These are phyloP conservation scores for Silurus lanzhouensis DNA, from an alignment of 2,797 vertebrate genomes.

Conservation along the genomic window DNA sequence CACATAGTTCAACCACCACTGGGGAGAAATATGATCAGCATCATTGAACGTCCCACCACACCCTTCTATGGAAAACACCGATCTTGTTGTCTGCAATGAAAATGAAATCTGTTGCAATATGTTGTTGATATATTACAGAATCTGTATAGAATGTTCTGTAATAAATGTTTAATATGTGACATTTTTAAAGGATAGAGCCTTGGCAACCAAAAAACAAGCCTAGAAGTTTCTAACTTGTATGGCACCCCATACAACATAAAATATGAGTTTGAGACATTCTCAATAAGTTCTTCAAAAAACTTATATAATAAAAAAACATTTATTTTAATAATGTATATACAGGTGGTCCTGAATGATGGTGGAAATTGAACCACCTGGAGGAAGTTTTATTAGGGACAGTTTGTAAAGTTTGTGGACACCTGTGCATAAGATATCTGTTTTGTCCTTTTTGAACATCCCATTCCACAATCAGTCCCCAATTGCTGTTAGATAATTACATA, in stretches of 20 bases:
- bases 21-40: slow-evolving; percentile 31
- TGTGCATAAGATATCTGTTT: too few species aligned
- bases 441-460: too few species aligned
- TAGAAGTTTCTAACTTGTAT: background rate
- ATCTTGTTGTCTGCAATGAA: background rate
- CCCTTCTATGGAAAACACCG: slow-evolving; percentile 7
- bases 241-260: background rate
- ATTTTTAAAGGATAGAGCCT: background rate
- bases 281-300: background rate
- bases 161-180: background rate
- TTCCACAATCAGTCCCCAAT: too few species aligned
- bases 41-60: slow-evolving; percentile 21
- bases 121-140: slow-evolving; percentile 5
- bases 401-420: too few species aligned
- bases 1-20: slow-evolving; percentile 16
- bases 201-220: background rate
- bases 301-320: background rate
- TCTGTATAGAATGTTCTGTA: background rate
- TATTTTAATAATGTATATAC: background rate
- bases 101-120: slow-evolving; percentile 15
- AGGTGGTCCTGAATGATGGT: background rate
- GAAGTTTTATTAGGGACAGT: background rate
- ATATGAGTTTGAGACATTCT: background rate
- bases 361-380: background rate
- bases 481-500: too few species aligned